These are phyloP conservation scores for Drosophila paracracens DNA, from an alignment of 2,888 invertebrate species.

Conservation along the genomic window DNA sequence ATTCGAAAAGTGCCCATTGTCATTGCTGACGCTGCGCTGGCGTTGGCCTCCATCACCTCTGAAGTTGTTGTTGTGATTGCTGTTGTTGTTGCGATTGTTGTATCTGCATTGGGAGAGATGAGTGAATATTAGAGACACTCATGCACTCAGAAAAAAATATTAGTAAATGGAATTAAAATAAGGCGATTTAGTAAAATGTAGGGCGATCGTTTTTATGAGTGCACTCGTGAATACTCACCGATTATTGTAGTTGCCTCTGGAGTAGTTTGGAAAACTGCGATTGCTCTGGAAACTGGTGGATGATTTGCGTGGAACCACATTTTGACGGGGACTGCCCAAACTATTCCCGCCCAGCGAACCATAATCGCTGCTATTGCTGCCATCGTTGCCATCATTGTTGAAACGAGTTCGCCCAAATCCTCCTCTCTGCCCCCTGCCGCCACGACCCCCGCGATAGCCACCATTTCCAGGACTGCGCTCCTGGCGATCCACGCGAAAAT, in stretches of 20 bases:
- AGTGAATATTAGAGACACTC: background rate
- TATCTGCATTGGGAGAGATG: background rate
- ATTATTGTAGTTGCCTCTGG: constrained; percentile 31
- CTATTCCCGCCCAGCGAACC: constrained; percentile 39
- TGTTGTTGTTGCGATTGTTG: constrained; percentile 42
- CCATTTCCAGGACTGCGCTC: constrained; percentile 27
- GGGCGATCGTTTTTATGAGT: background rate
- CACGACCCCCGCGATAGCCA: constrained; percentile 34
- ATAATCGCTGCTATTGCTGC: constrained; percentile 46
- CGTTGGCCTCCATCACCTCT: constrained; percentile 35
- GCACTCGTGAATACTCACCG: constrained; percentile 54
- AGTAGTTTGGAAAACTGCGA: constrained; percentile 55
- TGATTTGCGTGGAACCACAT: constrained; percentile 33
- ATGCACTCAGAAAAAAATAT: background rate
- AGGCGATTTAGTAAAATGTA: background rate
- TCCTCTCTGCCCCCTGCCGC: constrained; percentile 28
- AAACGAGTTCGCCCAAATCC: constrained; percentile 2
- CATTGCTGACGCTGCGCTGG: constrained; percentile 67
- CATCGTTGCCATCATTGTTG: constrained; percentile 16
- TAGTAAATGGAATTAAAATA: background rate
- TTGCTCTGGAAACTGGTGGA: constrained; percentile 53
- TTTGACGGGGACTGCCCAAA: constrained; percentile 38
- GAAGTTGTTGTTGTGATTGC: constrained; percentile 61
- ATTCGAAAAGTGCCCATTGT: constrained; percentile 76
- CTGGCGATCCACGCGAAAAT: constrained; percentile 17